Evolutionary conservation across 2,888 invertebrate species (phyloP), one percentile per base, ranked within the genome.

Genomic region (Platerodrilus igneus): DNA sequence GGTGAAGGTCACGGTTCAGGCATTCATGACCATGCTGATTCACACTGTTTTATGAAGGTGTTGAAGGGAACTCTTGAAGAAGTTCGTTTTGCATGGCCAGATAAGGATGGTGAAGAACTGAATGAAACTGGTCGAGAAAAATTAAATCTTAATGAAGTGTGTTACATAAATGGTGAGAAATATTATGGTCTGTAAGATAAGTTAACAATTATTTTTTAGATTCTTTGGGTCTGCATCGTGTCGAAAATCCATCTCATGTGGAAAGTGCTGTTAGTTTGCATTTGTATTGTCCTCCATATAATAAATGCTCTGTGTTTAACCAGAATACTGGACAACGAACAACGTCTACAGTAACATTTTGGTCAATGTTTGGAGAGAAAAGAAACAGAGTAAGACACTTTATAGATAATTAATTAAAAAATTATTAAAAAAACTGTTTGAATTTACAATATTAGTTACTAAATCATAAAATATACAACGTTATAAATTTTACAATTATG

Each of bases 41-140:
- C 96, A 0, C 95, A 99, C 63, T 99, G 99, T 67, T 94, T 99
- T 67, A 94, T 99, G 87, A 99, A 96, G 69, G 78, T 91, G 46
- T 74, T 96, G 1, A 81, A 86, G 45, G 95, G 93, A 0, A 77
- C 76, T 41, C 66, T 95, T 22, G 77, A 79, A 32, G 95, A 96
- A 75, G 82, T 89, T 57, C 76, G 84, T 59, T 93, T 81, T 63
- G 79, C 78, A 3, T 92, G 91, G 91, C 92, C 93, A 0, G 66
- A 74, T 11, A 60, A 61, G 3, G 57, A 60, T 19, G 59, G 53
- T 3, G 56, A 60, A 19, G 55, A 58, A 43, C 47, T 69, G 28
- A 43, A 56, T 22, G 67, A 85, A 60, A 78, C 77, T 8, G 78
- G 79, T 0, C 73, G 82, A 45, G 78, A 74, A 2, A 69, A 70